A percentile compares a stretch with the other conserved stretches of the same genome.
Evolutionary conservation across 1,140 invertebrate species (phyloP).

Genomic region (Sitobion miscanthi): DNA sequence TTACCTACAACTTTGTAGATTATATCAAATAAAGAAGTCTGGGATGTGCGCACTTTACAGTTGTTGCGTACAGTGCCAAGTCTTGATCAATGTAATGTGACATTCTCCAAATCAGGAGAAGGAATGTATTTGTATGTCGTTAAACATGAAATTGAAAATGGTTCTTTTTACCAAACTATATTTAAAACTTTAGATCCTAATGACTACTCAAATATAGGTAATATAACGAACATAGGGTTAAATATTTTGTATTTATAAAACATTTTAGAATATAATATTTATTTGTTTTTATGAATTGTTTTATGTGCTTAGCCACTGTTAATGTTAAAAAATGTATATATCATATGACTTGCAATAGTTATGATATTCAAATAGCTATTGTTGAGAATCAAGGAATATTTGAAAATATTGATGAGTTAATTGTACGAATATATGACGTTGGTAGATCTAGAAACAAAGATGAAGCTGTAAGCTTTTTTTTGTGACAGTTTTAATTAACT

Average conservation of each 20-base stretch:
- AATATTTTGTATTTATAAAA: not conserved
- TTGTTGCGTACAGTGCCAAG: slow-evolving; percentile 90
- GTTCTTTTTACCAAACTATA: slow-evolving; percentile 80
- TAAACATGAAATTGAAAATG: slow-evolving; percentile 72
- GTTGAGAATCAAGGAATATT: slow-evolving; percentile 82
- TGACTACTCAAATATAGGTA: slow-evolving; percentile 92
- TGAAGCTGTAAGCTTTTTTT: slow-evolving; percentile 67
- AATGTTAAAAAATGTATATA: slow-evolving; percentile 86
- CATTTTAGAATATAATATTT: not conserved
- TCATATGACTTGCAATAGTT: slow-evolving; percentile 75
- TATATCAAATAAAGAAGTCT: slow-evolving; percentile 88
- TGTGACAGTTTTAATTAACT: slow-evolving; percentile 24
- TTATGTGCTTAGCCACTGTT: slow-evolving; percentile 73
- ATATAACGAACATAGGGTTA: not conserved
- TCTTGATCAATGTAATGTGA: slow-evolving; percentile 85
- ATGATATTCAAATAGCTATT: slow-evolving; percentile 80
- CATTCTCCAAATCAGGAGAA: slow-evolving; percentile 73
- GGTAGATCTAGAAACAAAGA: slow-evolving; percentile 75
- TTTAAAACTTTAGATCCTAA: slow-evolving; percentile 93
- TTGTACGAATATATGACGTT: slow-evolving; percentile 83
- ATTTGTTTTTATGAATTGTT: not conserved
- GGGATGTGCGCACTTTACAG: slow-evolving; percentile 95
- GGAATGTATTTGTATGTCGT: slow-evolving; percentile 71
- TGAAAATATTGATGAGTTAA: slow-evolving; percentile 80
- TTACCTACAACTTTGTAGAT: slow-evolving; percentile 62